Conservation (phyloP, 2,888 invertebrate species). For the Xestia ashworthii region DNA sequence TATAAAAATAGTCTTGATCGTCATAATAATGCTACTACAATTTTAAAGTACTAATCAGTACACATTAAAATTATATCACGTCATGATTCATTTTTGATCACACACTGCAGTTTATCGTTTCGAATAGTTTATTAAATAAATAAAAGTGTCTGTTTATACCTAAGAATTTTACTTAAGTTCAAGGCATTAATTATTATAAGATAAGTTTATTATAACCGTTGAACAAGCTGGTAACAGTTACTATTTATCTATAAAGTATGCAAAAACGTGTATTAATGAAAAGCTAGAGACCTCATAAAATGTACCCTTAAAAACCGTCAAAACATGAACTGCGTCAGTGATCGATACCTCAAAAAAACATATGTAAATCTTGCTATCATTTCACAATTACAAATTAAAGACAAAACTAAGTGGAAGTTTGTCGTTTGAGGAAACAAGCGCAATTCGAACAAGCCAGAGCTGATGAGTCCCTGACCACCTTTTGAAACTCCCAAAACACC, state of each 20-base stretch:
- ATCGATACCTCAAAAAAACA: too few species aligned
- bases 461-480: neutral
- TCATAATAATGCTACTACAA: neutral
- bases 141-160: neutral
- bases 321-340: neutral
- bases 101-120: neutral
- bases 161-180: constrained; percentile 3
- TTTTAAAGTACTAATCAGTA: neutral
- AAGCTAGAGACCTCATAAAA: neutral
- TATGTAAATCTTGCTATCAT: too few species aligned
- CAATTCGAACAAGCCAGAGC: too few species aligned
- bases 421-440: neutral
- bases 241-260: neutral
- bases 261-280: neutral
- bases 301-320: too few species aligned
- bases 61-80: neutral
- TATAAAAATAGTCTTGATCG: neutral
- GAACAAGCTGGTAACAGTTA: neutral
- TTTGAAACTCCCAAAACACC: neutral
- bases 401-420: neutral
- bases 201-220: constrained; percentile 5
- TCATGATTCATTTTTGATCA: neutral
- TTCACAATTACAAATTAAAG: too few species aligned
- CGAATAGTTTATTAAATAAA: neutral
- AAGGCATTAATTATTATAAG: constrained; percentile 2